Conservation (phyloP, 30 jellyfish, hydroid and myxozoan species). For the Rhopilema esculentum region DNA sequence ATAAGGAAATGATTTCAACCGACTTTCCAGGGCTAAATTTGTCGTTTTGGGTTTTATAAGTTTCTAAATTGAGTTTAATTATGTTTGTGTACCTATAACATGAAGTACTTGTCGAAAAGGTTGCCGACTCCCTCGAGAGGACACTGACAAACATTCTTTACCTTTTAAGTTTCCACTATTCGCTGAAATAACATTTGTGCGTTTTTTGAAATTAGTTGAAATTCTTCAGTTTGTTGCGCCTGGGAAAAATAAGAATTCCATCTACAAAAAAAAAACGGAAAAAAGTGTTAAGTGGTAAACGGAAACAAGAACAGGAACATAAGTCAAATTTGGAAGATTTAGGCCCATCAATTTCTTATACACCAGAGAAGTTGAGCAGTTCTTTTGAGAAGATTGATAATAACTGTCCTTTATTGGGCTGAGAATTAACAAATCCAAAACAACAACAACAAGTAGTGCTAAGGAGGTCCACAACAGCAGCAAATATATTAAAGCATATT, state of each 20-base stretch:
- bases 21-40: background rate
- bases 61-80: background rate
- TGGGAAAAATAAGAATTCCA: background rate
- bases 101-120: background rate
- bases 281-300: slow-evolving; percentile 14
- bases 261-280: background rate
- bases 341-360: background rate
- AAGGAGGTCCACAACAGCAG: background rate
- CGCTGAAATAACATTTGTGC: background rate
- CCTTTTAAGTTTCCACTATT: background rate
- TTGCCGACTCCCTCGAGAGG: background rate
- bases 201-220: background rate
- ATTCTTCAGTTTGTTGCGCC: background rate
- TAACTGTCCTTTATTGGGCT: slow-evolving; percentile 23
- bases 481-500: background rate
- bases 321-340: background rate
- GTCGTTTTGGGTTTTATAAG: background rate
- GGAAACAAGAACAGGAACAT: slow-evolving; percentile 10
- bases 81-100: background rate
- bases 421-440: background rate
- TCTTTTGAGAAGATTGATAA: slow-evolving; percentile 15
- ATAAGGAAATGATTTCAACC: background rate
- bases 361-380: slow-evolving; percentile 1
- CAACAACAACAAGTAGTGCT: background rate
- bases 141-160: background rate